Percentiles rank a stretch among this genome's conserved stretches.
Conservation (phyloP, 1,140 invertebrate genomes). For the Polypedilum pembai region DNA sequence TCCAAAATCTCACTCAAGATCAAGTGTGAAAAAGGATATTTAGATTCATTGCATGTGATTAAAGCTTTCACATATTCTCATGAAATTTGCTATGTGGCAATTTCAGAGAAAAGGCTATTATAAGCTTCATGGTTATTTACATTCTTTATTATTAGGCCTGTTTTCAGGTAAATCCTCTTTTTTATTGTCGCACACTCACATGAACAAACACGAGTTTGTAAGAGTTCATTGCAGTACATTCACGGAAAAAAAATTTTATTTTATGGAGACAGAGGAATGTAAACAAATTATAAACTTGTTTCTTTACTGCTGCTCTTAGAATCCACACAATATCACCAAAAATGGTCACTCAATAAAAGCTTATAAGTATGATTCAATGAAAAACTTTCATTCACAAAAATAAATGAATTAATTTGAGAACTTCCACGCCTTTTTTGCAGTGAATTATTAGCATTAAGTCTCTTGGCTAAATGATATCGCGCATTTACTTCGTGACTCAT, state of each 20-base stretch:
- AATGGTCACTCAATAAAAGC: too few species aligned
- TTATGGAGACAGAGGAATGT: too few species aligned
- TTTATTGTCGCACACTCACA: background rate
- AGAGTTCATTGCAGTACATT: too few species aligned
- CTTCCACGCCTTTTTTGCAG: background rate
- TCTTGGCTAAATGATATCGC: too few species aligned
- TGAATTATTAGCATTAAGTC: background rate
- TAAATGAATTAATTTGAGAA: background rate
- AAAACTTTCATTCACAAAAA: conserved; percentile 8
- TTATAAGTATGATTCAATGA: background rate
- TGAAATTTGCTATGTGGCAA: background rate
- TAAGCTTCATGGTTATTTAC: conserved; percentile 8
- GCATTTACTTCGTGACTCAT: too few species aligned
- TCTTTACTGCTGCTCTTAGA: too few species aligned
- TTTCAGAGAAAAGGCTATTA: background rate
- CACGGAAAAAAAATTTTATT: too few species aligned
- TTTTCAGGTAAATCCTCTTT: conserved; percentile 9
- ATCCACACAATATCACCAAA: too few species aligned
- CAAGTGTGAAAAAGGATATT: background rate
- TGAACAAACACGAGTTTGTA: too few species aligned
- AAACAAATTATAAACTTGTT: too few species aligned
- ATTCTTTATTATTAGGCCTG: background rate
- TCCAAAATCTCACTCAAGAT: background rate
- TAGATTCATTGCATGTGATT: too few species aligned
- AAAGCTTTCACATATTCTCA: background rate